These are phyloP conservation scores for Melieria crassipennis DNA, from an alignment of 2,888 invertebrate genomes.

Conservation along the genomic window DNA sequence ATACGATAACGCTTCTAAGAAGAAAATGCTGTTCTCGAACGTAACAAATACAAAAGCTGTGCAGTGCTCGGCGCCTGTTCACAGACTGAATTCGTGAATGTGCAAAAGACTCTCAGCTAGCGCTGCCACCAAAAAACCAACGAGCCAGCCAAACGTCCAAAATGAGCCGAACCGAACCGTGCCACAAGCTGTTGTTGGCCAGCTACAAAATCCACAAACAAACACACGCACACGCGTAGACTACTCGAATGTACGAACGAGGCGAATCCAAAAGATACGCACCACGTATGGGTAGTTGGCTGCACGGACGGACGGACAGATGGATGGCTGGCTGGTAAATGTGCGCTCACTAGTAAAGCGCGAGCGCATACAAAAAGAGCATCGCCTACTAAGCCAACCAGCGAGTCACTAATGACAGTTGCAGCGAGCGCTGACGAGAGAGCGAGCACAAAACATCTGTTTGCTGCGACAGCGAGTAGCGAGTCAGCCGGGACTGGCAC, in stretches of 20 bases:
- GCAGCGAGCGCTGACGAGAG: not conserved
- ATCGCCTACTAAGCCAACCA: no score
- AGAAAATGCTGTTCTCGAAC: constrained; percentile 39
- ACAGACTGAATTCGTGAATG: constrained; percentile 51
- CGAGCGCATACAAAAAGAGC: no score
- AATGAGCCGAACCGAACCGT: constrained; percentile 1
- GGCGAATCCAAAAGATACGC: not conserved
- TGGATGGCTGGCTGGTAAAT: not conserved
- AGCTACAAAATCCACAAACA: constrained; percentile 2
- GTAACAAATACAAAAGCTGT: constrained; percentile 50
- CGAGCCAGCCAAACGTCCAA: constrained; percentile 9
- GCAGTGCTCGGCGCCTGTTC: constrained; percentile 56
- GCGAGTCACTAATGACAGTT: no score
- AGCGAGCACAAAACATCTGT: constrained; percentile 2
- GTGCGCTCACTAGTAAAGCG: no score
- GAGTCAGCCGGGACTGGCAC: not conserved
- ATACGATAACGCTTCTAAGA: constrained; percentile 32
- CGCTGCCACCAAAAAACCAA: constrained; percentile 26
- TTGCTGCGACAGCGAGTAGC: not conserved
- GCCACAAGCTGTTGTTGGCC: not conserved
- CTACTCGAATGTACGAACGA: not conserved
- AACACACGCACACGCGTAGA: not conserved
- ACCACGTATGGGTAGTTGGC: not conserved
- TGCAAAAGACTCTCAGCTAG: constrained; percentile 43
- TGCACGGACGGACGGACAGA: not conserved